Percentiles rank a stretch among this genome's conserved stretches.
Evolutionary conservation across 2,113 vertebrate genomes (phyloP).

Genomic region (Limanda limanda): DNA sequence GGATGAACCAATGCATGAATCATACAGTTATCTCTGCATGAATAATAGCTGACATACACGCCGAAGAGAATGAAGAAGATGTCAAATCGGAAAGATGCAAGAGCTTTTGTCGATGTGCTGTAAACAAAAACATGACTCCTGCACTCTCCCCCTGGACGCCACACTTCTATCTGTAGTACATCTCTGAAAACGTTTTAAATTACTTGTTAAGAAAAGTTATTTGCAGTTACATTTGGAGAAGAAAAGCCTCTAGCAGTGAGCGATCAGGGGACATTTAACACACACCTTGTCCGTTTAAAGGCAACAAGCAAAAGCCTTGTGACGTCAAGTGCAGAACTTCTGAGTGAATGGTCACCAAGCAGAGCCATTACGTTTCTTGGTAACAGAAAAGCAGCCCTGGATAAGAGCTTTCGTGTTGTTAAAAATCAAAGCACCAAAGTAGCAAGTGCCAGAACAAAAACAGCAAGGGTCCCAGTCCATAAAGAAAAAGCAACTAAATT

Average conservation of each 20-base stretch:
- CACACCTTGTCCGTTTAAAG: slow-evolving; percentile 26
- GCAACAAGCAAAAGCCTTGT: slow-evolving; percentile 47
- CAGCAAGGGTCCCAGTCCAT: slow-evolving; percentile 49
- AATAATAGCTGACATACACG: too few species aligned
- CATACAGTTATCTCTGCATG: too few species aligned
- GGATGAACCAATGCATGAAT: too few species aligned
- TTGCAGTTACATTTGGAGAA: not conserved
- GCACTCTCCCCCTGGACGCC: too few species aligned
- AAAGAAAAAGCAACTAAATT: slow-evolving; percentile 66
- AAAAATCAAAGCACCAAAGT: slow-evolving; percentile 56
- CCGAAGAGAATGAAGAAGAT: too few species aligned
- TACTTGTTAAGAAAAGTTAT: not conserved
- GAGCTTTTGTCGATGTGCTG: too few species aligned
- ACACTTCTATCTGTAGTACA: too few species aligned
- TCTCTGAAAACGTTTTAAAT: not conserved
- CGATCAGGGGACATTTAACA: slow-evolving; percentile 32
- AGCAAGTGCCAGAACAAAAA: slow-evolving; percentile 66
- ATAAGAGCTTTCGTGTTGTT: slow-evolving; percentile 69
- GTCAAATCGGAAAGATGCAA: too few species aligned
- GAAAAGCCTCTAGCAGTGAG: slow-evolving; percentile 2
- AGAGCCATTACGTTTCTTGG: slow-evolving; percentile 38
- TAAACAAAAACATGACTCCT: too few species aligned
- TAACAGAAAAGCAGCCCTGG: slow-evolving; percentile 41
- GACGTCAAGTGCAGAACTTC: slow-evolving; percentile 36
- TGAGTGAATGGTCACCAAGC: slow-evolving; percentile 51